Evolutionary conservation across 2,797 vertebrate species (phyloP).

Genomic region (Halcyon badia): DNA sequence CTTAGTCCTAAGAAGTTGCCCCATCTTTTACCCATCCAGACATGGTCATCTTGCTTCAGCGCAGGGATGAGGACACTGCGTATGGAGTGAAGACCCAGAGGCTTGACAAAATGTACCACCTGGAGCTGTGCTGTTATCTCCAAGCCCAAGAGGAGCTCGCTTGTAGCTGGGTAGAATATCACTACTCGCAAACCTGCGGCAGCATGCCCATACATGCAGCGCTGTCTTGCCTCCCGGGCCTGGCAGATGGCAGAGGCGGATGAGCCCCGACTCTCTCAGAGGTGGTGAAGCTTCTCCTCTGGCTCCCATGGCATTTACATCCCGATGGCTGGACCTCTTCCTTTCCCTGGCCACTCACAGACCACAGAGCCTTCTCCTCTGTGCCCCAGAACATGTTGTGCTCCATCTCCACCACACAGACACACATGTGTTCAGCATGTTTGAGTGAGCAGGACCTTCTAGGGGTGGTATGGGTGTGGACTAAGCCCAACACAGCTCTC

Average conservation of each 20-base stretch:
- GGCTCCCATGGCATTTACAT: conserved; percentile 9
- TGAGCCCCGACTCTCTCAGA: neutral
- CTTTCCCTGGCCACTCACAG: neutral
- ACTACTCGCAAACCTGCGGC: neutral
- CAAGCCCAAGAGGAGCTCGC: neutral
- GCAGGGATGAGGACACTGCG: neutral
- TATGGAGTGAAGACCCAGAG: neutral
- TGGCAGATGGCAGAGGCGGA: neutral
- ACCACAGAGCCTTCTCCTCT: neutral
- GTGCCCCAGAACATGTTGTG: neutral
- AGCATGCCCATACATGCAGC: neutral
- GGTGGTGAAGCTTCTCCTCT: neutral
- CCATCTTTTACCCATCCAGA: neutral
- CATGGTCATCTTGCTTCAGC: neutral
- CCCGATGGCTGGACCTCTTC: neutral
- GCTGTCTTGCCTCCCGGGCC: neutral
- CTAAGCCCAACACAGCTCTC: neutral
- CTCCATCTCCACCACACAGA: neutral
- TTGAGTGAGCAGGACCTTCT: neutral
- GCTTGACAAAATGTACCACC: neutral
- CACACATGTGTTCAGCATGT: neutral
- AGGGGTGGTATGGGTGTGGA: neutral
- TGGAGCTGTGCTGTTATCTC: neutral
- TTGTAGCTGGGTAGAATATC: neutral
- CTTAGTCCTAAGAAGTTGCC: neutral